Conservation (phyloP, 2,797 vertebrate genomes). For the Xenops minutus region DNA sequence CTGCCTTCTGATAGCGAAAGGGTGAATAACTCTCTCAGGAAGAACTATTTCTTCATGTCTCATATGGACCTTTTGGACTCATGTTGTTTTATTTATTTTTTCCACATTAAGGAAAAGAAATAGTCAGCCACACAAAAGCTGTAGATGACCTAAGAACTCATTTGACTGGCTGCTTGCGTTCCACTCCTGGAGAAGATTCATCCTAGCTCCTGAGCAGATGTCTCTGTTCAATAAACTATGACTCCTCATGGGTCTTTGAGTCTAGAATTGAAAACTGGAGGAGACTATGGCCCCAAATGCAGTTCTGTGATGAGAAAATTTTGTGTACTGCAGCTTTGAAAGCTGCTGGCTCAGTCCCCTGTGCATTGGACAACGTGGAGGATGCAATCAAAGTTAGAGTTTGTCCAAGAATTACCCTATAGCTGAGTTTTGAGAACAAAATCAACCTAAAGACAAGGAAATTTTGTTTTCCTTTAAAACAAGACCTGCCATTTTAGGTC, state of each 20-base stretch:
- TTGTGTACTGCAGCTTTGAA: neutral
- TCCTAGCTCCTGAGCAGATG: neutral
- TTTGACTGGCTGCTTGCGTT: neutral
- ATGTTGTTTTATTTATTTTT: slow-evolving; percentile 2
- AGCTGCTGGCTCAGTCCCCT: neutral
- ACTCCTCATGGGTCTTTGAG: neutral
- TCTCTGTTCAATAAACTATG: neutral
- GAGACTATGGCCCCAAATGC: neutral
- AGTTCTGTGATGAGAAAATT: neutral
- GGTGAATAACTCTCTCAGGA: neutral
- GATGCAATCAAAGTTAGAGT: neutral
- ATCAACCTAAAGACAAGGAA: neutral
- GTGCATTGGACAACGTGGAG: neutral
- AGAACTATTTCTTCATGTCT: neutral
- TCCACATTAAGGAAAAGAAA: neutral
- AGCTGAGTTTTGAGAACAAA: neutral
- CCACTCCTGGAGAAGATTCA: neutral
- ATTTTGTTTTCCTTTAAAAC: neutral
- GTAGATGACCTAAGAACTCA: neutral
- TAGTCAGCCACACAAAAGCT: neutral
- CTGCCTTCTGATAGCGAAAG: neutral
- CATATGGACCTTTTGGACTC: neutral
- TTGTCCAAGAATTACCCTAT: neutral
- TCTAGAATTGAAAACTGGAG: neutral
- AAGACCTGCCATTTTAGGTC: neutral